These are phyloP conservation scores for Labeo rohita DNA, from an alignment of 2,113 vertebrate species.

Conservation along the genomic window DNA sequence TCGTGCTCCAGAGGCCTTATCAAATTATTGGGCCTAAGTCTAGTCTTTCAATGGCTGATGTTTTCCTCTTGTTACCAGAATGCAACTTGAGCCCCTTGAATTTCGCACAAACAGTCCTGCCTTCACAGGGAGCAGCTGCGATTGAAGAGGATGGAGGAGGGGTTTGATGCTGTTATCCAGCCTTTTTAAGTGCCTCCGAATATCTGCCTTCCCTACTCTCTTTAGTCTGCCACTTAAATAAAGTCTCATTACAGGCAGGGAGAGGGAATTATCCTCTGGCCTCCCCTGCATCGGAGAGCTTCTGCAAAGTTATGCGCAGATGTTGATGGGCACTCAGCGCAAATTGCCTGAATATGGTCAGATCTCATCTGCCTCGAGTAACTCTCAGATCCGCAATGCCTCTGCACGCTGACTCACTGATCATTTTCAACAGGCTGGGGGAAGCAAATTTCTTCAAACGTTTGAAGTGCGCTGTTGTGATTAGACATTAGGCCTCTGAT, in stretches of 20 bases:
- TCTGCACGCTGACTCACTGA: conserved; percentile 59
- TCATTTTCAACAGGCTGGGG: conserved; percentile 59
- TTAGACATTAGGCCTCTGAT: conserved; percentile 24
- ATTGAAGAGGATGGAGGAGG: conserved; percentile 12
- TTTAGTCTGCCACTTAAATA: conserved; percentile 48
- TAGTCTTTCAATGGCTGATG: conserved; percentile 18
- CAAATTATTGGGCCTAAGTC: conserved; percentile 22
- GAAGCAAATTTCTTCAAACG: conserved; percentile 49
- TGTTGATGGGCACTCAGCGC: conserved; percentile 70
- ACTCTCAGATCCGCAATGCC: conserved; percentile 55
- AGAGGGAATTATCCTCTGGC: conserved; percentile 48
- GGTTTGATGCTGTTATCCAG: conserved; percentile 29
- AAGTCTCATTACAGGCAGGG: conserved; percentile 48
- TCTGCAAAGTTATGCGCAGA: conserved; percentile 69
- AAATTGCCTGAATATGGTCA: conserved; percentile 73
- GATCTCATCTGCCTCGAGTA: conserved; percentile 60
- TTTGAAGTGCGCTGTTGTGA: conserved; percentile 33
- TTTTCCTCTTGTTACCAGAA: conserved; percentile 49
- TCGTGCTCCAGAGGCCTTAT: conserved; percentile 23
- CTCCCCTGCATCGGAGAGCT: conserved; percentile 61
- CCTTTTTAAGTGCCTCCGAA: conserved; percentile 54
- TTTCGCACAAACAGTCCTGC: conserved; percentile 2
- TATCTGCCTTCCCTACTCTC: conserved; percentile 29
- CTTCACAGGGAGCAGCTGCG: conserved; percentile 4
- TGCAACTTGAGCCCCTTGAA: conserved; percentile 52